Percentiles rank a stretch among this genome's conserved stretches.
Evolutionary conservation across 1,140 invertebrate species (phyloP).

Genomic region (Drosophila subobscura): DNA sequence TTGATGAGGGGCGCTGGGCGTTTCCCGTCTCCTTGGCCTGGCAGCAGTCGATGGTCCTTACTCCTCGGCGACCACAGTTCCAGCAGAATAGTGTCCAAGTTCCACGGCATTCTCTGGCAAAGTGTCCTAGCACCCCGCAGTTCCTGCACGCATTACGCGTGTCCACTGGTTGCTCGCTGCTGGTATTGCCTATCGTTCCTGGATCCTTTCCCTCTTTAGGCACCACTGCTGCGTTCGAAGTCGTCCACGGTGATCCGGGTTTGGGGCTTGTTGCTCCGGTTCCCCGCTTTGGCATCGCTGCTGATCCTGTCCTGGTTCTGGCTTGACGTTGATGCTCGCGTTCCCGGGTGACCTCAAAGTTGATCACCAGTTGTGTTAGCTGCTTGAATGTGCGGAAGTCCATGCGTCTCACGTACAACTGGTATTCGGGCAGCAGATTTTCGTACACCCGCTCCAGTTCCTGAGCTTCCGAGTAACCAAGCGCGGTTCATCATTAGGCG

Average conservation of each 20-base stretch:
- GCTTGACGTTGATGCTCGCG: not conserved
- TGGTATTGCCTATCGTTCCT: not conserved
- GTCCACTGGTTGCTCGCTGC: not conserved
- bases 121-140: not conserved
- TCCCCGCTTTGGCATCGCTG: not conserved
- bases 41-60: constrained; percentile 9
- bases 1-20: not conserved
- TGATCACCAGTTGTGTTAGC: not conserved
- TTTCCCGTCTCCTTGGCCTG: not conserved
- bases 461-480: not conserved
- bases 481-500: constrained; percentile 3
- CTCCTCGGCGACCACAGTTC: constrained; percentile 6
- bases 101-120: not conserved
- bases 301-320: not conserved
- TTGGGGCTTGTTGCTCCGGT: not conserved
- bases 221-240: not conserved
- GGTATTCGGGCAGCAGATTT: constrained; percentile 6
- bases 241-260: not conserved
- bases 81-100: not conserved
- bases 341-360: not conserved
- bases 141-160: constrained; percentile 1
- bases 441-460: constrained; percentile 3
- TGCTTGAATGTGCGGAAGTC: not conserved
- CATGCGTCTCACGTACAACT: not conserved
- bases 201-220: not conserved